Conservation (phyloP, 2,888 invertebrate genomes). For the Luperina nickerlii region DNA sequence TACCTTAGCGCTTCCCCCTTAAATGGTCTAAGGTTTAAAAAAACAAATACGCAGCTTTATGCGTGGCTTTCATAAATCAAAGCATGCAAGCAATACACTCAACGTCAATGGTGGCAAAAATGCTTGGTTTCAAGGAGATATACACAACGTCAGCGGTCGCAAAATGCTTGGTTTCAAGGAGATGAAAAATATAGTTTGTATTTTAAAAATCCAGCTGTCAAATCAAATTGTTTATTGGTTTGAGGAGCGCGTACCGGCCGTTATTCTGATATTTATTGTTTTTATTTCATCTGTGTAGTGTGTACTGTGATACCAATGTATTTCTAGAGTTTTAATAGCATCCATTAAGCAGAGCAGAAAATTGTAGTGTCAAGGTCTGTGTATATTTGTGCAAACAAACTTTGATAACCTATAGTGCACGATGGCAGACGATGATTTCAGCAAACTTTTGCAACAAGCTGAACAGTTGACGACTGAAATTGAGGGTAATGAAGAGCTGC, state of each 20-base stretch:
- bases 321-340: conserved; percentile 17
- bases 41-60: background rate
- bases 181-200: background rate
- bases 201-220: conserved; percentile 30
- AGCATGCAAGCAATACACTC: background rate
- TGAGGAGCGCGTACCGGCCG: conserved; percentile 40
- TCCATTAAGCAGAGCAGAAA: conserved; percentile 5
- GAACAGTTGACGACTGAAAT: conserved; percentile 97
- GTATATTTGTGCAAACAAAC: conserved; percentile 20
- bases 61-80: background rate
- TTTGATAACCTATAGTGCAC: conserved; percentile 77
- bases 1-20: too few relatives aligned
- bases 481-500: conserved; percentile 95
- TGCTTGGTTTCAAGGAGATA: background rate
- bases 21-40: background rate
- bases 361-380: background rate
- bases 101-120: background rate
- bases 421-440: conserved; percentile 93
- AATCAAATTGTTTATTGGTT: conserved; percentile 7
- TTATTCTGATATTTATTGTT: conserved; percentile 23
- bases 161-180: conserved; percentile 2
- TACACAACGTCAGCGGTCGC: background rate
- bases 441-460: conserved; percentile 96
- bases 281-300: background rate
- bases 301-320: background rate